A percentile compares a stretch with the other conserved stretches of the same genome.
Conservation (phyloP, 2,113 vertebrate species). For the Salvelinus namaycush region DNA sequence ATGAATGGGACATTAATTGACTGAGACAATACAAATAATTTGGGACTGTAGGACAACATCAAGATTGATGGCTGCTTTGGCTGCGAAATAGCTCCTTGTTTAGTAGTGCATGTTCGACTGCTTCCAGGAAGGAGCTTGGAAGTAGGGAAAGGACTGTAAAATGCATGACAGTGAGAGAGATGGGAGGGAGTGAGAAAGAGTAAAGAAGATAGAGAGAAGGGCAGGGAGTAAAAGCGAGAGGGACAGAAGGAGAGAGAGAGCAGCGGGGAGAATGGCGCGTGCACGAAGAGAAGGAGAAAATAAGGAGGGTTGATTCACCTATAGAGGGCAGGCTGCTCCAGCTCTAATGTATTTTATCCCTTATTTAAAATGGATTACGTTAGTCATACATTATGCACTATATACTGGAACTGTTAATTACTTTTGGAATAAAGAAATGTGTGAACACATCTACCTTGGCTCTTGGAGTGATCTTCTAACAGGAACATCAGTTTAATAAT, state of each 20-base stretch:
- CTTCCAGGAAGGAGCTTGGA: slow-evolving; percentile 2
- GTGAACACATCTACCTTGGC: slow-evolving; percentile 17
- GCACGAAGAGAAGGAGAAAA: not conserved
- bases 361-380: slow-evolving; percentile 41
- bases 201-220: not conserved
- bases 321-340: slow-evolving; percentile 48
- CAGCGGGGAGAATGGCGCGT: not conserved
- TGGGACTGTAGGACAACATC: slow-evolving; percentile 65
- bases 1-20: slow-evolving; percentile 63
- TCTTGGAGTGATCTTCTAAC: slow-evolving; percentile 27
- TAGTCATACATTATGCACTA: slow-evolving; percentile 51
- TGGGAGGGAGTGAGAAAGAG: not conserved
- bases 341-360: slow-evolving; percentile 5
- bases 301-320: slow-evolving; percentile 17
- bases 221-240: not conserved
- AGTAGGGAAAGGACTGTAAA: not conserved
- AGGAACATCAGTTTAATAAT: slow-evolving; percentile 32
- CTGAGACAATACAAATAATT: slow-evolving; percentile 72
- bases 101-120: not conserved
- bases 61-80: slow-evolving; percentile 62
- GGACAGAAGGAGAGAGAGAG: not conserved
- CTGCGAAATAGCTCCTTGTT: slow-evolving; percentile 30
- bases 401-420: slow-evolving; percentile 48
- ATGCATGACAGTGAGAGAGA: not conserved
- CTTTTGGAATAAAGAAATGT: slow-evolving; percentile 42